Conservation (phyloP, 2,113 vertebrate genomes). For the Eudyptes chrysolophus region DNA sequence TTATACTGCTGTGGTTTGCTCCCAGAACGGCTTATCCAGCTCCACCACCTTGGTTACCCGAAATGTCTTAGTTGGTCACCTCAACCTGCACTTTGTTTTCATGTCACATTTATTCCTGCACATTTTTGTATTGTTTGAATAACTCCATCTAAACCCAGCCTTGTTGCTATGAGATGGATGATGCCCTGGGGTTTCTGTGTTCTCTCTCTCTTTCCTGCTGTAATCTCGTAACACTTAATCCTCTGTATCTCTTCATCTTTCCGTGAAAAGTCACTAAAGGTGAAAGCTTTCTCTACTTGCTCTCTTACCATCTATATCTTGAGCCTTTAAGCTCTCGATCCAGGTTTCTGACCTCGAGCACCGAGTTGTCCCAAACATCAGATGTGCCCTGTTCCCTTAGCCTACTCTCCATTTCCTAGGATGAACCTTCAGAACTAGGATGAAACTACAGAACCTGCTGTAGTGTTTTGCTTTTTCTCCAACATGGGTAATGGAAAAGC, state of each 20-base stretch:
- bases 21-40: background rate
- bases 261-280: constrained; percentile 4
- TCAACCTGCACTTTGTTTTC: background rate
- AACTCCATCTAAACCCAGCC: background rate
- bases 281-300: background rate
- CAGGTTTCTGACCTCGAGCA: background rate
- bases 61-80: background rate
- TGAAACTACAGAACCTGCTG: background rate
- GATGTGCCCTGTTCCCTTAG: background rate
- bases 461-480: background rate
- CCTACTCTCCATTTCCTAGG: background rate
- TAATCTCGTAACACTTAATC: constrained; percentile 17
- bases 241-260: background rate
- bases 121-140: background rate
- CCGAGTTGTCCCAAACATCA: background rate
- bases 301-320: background rate
- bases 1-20: background rate
- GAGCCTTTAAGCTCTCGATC: background rate
- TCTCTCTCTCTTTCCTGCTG: background rate
- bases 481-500: background rate
- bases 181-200: background rate
- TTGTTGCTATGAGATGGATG: constrained; percentile 40
- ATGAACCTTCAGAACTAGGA: background rate
- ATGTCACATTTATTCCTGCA: background rate
- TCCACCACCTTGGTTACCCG: background rate